Evolutionary conservation across 2,888 invertebrate species (phyloP), one percentile per base, ranked within the genome.

Genomic region (Cybosia mesomella): DNA sequence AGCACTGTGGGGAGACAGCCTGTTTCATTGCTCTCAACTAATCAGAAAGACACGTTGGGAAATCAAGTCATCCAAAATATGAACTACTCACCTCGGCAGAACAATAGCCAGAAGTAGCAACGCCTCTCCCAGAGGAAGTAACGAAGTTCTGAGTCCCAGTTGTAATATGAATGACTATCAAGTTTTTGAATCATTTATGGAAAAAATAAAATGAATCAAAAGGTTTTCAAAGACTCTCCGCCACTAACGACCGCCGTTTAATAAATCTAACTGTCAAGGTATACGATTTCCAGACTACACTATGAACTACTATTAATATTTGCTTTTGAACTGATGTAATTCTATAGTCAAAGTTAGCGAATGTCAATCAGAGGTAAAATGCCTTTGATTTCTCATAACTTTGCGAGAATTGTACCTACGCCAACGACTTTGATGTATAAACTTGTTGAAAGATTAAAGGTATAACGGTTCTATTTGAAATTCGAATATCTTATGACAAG

Each of bases 341-440:
- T 8, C 49, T 49, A 49, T 49, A 49, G 49, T 49, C 18, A n/a
- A 49, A 49, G 49, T 49, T 49, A n/a, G 49, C 49, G 49, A 49
- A 49, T 49, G 49, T 49, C 49, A 49, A 49, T 49, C 49, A n/a
- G 49, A 49, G 49, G 49, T 49, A 49, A 49, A 49, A 49, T 49
- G 49, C n/a, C n/a, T 49, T 49, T 49, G 49, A 49, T 49, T 49
- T 49, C 49, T 49, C 49, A 49, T n/a, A 49, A 49, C 49, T 49
- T 49, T 49, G 49, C n/a, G 49, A 49, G 49, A 49, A 49, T 49
- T 49, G n/a, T 49, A n/a, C n/a, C 49, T n/a, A 49, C 49, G n/a
- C n/a, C 49, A 18, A n/a, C 49, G n/a, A 49, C 49, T 49, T 49
- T 49, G 49, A 49, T 49, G 49, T 49, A 49, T n/a, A 49, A 49